Conservation (phyloP, 2,113 vertebrate genomes). For the Bombycilla garrulus region DNA sequence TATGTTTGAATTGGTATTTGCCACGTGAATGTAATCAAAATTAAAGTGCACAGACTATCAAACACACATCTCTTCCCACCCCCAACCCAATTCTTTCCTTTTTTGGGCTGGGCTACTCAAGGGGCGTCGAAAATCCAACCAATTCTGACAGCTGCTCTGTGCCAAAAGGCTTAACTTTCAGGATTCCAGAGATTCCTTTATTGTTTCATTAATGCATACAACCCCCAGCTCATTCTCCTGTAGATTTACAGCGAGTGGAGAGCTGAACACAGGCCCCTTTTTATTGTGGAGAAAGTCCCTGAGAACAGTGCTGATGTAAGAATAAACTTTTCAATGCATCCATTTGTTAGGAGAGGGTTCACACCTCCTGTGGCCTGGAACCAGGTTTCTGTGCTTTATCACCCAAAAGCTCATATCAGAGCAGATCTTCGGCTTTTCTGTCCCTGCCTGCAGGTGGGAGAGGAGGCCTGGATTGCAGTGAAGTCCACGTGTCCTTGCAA, state of each 20-base stretch:
- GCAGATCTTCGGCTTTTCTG: neutral
- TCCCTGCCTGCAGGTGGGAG: constrained; percentile 78
- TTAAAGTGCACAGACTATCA: neutral
- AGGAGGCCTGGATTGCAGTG: constrained; percentile 80
- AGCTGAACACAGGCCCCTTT: neutral
- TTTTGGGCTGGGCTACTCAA: neutral
- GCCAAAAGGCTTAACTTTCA: constrained; percentile 59
- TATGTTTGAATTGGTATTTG: neutral
- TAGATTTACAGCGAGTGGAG: neutral
- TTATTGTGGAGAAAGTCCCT: neutral
- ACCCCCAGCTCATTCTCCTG: neutral
- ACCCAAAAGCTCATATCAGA: neutral
- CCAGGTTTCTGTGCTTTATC: neutral
- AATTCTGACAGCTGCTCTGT: constrained; percentile 55
- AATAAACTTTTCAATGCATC: neutral
- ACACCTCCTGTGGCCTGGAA: neutral
- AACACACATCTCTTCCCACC: neutral
- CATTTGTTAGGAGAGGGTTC: neutral
- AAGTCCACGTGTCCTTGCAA: constrained; percentile 91
- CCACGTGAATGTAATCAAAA: neutral
- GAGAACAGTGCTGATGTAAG: neutral
- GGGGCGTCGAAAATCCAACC: constrained; percentile 45
- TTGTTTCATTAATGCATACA: constrained; percentile 37
- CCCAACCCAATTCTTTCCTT: neutral
- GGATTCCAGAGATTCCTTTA: constrained; percentile 61